These are phyloP conservation scores for Steinernema feltiae DNA, from an alignment of 1,140 invertebrate species.

Conservation along the genomic window DNA sequence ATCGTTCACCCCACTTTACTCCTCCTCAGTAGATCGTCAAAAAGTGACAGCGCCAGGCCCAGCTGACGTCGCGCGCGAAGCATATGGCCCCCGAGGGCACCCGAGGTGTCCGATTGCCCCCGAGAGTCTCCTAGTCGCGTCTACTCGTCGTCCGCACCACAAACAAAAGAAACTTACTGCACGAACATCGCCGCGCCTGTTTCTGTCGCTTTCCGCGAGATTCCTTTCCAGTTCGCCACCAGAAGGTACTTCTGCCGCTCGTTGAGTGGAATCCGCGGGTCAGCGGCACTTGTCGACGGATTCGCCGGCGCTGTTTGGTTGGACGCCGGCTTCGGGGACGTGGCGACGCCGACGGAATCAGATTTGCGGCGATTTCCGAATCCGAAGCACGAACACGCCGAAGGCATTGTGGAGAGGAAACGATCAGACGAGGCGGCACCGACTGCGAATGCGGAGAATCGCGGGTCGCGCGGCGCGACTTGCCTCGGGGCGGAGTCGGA, in stretches of 20 bases:
- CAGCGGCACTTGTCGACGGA: not conserved
- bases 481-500: not conserved
- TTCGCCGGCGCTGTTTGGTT: constrained; percentile 4
- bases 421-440: not conserved
- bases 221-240: constrained; percentile 16
- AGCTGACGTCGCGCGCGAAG: not conserved
- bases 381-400: not conserved
- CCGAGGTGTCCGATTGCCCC: constrained; percentile 8
- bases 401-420: not conserved
- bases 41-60: constrained; percentile 2
- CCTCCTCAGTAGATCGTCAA: not conserved
- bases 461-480: not conserved
- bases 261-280: constrained; percentile 11
- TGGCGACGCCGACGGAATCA: constrained; percentile 1
- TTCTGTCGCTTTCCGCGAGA: constrained; percentile 6
- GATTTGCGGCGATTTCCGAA: not conserved
- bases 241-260: constrained; percentile 13
- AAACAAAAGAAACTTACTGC: constrained; percentile 18
- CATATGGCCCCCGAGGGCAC: not conserved
- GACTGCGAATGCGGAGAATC: not conserved
- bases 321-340: not conserved
- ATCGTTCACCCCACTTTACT: not conserved
- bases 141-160: not conserved
- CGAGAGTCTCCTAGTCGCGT: not conserved
- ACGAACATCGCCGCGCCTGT: constrained; percentile 12